Conservation (phyloP, 2,888 invertebrate species). For the Junonia oenone region DNA sequence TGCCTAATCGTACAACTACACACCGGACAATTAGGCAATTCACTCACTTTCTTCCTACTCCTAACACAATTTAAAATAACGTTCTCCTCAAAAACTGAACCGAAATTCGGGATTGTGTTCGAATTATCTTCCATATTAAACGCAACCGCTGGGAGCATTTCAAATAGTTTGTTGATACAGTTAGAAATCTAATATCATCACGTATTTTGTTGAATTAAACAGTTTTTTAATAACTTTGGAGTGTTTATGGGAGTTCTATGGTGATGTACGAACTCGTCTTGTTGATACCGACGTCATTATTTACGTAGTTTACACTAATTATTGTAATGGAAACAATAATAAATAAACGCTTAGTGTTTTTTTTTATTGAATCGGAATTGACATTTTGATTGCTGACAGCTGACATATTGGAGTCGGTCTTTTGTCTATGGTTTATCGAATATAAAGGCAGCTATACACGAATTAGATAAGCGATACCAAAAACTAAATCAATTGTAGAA, state of each 20-base stretch:
- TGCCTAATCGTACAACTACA: slow-evolving; percentile 91
- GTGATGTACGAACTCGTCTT: slow-evolving; percentile 53
- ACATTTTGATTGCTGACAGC: slow-evolving; percentile 15
- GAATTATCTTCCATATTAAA: slow-evolving; percentile 69
- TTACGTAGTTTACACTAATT: slow-evolving; percentile 25
- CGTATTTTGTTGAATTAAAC: slow-evolving; percentile 43
- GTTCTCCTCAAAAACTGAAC: slow-evolving; percentile 58
- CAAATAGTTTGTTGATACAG: slow-evolving; percentile 43
- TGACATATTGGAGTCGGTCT: not conserved
- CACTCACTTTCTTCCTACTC: slow-evolving; percentile 81
- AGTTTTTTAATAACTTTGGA: slow-evolving; percentile 32
- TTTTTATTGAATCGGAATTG: slow-evolving; percentile 14
- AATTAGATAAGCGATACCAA: too few species aligned
- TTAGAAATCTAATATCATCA: slow-evolving; percentile 67
- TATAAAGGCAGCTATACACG: not conserved
- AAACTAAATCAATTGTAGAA: too few species aligned
- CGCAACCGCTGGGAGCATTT: slow-evolving; percentile 69
- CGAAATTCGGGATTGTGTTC: slow-evolving; percentile 36
- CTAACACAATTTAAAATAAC: slow-evolving; percentile 72
- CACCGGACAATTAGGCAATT: slow-evolving; percentile 91
- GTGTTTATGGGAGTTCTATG: slow-evolving; percentile 48
- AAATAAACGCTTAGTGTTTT: slow-evolving; percentile 23
- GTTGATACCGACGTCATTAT: slow-evolving; percentile 26
- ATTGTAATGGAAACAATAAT: slow-evolving; percentile 24
- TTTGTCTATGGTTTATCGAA: slow-evolving; percentile 3